Evolutionary conservation across 2,888 invertebrate species (phyloP).

Genomic region (Eupsilia transversa): DNA sequence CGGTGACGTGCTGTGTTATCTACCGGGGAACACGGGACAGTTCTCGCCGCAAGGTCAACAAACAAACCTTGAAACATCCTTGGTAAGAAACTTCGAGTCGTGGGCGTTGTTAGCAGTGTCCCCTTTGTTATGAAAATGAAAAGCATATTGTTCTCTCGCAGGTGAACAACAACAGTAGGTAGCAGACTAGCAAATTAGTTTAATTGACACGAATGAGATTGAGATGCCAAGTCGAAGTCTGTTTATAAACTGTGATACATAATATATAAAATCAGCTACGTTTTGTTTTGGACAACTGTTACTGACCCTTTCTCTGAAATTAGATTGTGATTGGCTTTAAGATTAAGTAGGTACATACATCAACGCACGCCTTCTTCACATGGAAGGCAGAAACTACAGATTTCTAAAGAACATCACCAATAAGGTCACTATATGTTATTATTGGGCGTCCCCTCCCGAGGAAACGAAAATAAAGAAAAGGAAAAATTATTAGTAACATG

Average conservation of each 20-base stretch:
- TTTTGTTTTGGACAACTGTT: conserved; percentile 25
- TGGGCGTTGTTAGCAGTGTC: conserved; percentile 40
- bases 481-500: not conserved
- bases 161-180: conserved; percentile 15
- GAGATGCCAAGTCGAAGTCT: conserved; percentile 42
- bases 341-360: not conserved
- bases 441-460: not conserved
- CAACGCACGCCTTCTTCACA: not conserved
- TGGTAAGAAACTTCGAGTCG: conserved; percentile 47
- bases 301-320: conserved; percentile 33
- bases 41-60: conserved; percentile 83
- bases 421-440: not conserved
- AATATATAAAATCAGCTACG: conserved; percentile 9
- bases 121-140: conserved; percentile 27
- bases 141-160: conserved; percentile 6
- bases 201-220: conserved; percentile 22
- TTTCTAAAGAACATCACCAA: not conserved
- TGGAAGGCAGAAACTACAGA: not conserved
- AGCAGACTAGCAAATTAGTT: conserved; percentile 33
- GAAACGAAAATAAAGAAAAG: not conserved
- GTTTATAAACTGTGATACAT: conserved; percentile 45
- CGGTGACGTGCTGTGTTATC: conserved; percentile 71
- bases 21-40: conserved; percentile 64
- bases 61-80: conserved; percentile 81
- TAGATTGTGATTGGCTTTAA: not conserved